phyloP scores from a whole-genome alignment of 2,113 vertebrate species.

The Melanerpes aurifrons region DNA sequence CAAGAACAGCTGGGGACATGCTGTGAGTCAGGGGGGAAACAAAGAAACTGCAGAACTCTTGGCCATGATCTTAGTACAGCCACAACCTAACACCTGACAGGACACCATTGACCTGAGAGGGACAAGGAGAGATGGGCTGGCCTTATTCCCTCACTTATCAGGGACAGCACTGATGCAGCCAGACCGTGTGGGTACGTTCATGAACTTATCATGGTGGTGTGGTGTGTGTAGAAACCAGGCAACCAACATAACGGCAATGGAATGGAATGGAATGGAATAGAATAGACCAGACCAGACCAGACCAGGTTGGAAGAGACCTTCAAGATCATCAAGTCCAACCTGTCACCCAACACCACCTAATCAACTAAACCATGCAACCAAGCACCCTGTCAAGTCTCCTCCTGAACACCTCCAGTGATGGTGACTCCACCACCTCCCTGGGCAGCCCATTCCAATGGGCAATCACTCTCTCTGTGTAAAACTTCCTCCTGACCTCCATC shows the following conservation, averaged over 20 bases:
- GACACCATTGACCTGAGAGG: slow-evolving; percentile 84
- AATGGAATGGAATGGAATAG: too few relatives aligned
- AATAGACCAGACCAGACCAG: too few relatives aligned
- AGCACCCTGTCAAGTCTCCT: too few relatives aligned
- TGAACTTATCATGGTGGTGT: background rate
- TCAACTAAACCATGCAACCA: too few relatives aligned
- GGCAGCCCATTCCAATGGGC: too few relatives aligned
- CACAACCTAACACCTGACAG: background rate
- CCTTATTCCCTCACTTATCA: slow-evolving; percentile 88
- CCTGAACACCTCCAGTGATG: too few relatives aligned
- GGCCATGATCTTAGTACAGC: background rate
- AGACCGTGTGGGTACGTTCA: slow-evolving; percentile 77
- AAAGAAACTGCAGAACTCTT: background rate
- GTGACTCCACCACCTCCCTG: too few relatives aligned
- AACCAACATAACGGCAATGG: background rate
- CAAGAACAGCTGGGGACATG: background rate
- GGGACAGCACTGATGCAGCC: slow-evolving; percentile 86
- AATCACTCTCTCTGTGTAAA: too few relatives aligned
- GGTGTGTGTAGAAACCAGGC: background rate
- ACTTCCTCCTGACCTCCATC: too few relatives aligned
- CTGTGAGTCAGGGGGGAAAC: background rate
- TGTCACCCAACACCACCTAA: too few relatives aligned
- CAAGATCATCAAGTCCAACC: too few relatives aligned
- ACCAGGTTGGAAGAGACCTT: too few relatives aligned
- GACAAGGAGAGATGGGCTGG: slow-evolving; percentile 85